Conservation (phyloP, 2,797 vertebrate species). For the Peromyscus nudipes region DNA sequence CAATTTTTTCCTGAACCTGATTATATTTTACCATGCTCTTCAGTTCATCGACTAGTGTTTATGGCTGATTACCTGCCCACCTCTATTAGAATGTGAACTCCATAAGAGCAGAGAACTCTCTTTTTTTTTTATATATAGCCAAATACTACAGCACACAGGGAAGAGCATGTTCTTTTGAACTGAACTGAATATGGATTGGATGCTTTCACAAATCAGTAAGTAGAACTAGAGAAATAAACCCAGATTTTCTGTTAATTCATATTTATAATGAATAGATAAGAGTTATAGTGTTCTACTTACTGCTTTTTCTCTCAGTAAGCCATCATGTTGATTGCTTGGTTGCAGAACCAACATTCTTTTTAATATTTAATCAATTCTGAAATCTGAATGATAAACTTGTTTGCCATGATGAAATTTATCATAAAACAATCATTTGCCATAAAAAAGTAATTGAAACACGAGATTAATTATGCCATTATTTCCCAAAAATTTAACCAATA, state of each 20-base stretch:
- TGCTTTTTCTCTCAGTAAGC: neutral
- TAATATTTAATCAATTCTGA: slow-evolving; percentile 23
- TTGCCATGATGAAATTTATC: neutral
- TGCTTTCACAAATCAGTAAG: neutral
- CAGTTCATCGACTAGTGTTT: neutral
- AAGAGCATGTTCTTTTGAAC: neutral
- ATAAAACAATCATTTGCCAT: slow-evolving; percentile 48
- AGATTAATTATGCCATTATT: neutral
- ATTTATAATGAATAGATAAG: slow-evolving; percentile 53
- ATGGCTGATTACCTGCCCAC: neutral
- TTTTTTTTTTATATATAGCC: neutral
- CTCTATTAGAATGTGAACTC: neutral
- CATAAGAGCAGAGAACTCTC: neutral
- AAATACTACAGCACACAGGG: neutral
- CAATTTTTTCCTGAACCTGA: neutral
- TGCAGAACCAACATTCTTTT: neutral
- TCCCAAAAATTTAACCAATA: neutral
- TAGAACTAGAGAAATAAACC: slow-evolving; percentile 19
- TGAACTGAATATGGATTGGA: neutral
- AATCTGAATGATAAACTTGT: neutral
- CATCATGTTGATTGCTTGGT: neutral
- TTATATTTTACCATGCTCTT: neutral
- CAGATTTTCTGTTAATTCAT: slow-evolving; percentile 11
- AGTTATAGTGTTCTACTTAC: neutral
- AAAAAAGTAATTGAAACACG: slow-evolving; percentile 38